Percentiles rank a stretch among this genome's conserved stretches.
Conservation (phyloP, 2,113 vertebrate species). For the Carassius auratus region DNA sequence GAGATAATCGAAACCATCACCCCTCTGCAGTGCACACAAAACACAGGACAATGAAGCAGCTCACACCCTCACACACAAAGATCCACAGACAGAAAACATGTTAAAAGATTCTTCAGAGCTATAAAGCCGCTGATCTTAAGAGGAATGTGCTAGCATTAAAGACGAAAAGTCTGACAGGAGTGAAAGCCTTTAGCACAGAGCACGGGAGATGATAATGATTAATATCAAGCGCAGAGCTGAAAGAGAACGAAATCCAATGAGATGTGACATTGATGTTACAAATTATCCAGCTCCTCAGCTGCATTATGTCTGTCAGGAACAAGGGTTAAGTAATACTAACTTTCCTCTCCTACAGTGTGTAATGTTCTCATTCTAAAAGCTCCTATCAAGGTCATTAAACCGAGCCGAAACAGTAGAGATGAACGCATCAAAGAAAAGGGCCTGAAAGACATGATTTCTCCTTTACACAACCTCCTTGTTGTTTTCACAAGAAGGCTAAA, state of each 20-base stretch:
- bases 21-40: neutral
- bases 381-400: slow-evolving; percentile 44
- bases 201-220: slow-evolving; percentile 1
- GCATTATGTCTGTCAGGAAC: neutral
- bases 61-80: slow-evolving; percentile 1
- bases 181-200: neutral
- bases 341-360: neutral
- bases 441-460: slow-evolving; percentile 35
- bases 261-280: slow-evolving; percentile 13
- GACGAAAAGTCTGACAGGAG: neutral
- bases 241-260: slow-evolving; percentile 25
- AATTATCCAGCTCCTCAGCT: neutral
- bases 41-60: neutral
- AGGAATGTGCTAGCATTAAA: slow-evolving; percentile 17
- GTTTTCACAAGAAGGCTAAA: slow-evolving; percentile 34
- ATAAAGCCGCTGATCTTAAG: neutral
- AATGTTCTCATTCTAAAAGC: slow-evolving; percentile 20
- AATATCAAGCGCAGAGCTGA: neutral
- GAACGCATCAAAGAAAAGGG: slow-evolving; percentile 19
- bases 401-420: slow-evolving; percentile 8
- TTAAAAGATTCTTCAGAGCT: neutral
- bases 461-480: slow-evolving; percentile 44
- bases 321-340: slow-evolving; percentile 23
- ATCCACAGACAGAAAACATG: slow-evolving; percentile 39
- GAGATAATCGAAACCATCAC: neutral